Evolutionary conservation across 2,113 vertebrate genomes (phyloP).

Genomic region (Recurvirostra avosetta): DNA sequence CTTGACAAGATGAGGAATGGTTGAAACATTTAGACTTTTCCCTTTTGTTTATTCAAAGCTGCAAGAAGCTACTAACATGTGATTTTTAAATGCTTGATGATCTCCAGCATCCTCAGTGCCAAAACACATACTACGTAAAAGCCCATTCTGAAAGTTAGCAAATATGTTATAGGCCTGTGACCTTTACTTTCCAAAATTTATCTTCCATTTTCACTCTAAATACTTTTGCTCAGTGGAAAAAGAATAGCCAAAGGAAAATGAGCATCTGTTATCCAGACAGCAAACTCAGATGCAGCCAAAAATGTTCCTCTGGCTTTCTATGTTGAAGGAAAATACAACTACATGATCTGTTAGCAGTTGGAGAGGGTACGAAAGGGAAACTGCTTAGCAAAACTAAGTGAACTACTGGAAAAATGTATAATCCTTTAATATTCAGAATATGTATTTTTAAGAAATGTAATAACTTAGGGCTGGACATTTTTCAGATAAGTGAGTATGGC

Average conservation of each 20-base stretch:
- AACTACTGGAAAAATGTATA: not conserved
- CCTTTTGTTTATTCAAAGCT: not conserved
- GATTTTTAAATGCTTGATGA: not conserved
- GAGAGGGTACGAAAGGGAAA: not conserved
- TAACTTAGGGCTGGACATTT: not conserved
- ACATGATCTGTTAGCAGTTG: not conserved
- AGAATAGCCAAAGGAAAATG: not conserved
- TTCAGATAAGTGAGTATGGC: not conserved
- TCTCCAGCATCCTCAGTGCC: not conserved
- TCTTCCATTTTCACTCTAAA: not conserved
- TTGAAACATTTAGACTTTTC: not conserved
- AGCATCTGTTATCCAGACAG: conserved; percentile 41
- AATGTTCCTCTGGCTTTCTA: not conserved
- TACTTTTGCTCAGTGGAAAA: not conserved
- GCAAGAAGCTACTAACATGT: not conserved
- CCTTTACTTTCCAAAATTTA: not conserved
- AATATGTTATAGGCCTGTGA: not conserved
- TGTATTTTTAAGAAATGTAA: not conserved
- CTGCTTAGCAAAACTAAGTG: not conserved
- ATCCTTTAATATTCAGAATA: not conserved
- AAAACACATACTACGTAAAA: not conserved
- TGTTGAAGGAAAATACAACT: not conserved
- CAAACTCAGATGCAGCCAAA: not conserved
- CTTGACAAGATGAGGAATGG: not conserved
- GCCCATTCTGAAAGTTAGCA: not conserved